Evolutionary conservation across 1,140 invertebrate species (phyloP), one percentile per base, ranked within the genome.

Genomic region (Drosophila ambigua): DNA sequence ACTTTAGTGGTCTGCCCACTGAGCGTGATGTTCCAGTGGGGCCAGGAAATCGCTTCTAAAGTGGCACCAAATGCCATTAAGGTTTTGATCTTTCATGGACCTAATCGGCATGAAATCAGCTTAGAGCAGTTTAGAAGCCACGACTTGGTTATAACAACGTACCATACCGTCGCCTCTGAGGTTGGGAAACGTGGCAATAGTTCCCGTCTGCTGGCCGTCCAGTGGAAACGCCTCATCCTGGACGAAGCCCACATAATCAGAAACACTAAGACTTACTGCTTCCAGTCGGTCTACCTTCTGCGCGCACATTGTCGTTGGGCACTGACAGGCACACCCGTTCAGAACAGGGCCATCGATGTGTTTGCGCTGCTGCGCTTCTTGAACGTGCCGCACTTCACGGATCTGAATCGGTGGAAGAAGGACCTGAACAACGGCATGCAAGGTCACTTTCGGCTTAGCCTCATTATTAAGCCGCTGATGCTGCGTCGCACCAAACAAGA

Each of bases 21-120:
- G 59, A 81, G 78, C 26, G 62, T 81, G 0, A 73, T 81, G 73
- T 51, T 28, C 5, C 79, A 81, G 35, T 81, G 79, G 79, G 59
- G 41, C 0, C 48, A 44, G n/a, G 79, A 81, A 44, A 68, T 51
- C 6, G 7, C 13, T 2, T 51, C 55, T n/a, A 81, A 81, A 7
- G 79, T 81, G 4, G 54, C 54, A 0, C 7, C n/a, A 1, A 77
- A 58, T 16, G 23, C 23, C 4, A 9, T 81, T 0, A 57, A 49
- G 8, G 55, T 77, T 2, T 23, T 65, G 15, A 64, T 65, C 2
- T 81, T 68, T 46, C 79, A 82, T 16, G 79, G 79, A 3, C 9
- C 41, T 6, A 54, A 77, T 23, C 78, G 79, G 6, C 35, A n/a
- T 6, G 44, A 63, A 0, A 45, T 82, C 5, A 35, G 39, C 9